Base-by-base conservation (phyloP, 1,140 invertebrate genomes). In the Samia ricini region DNA sequence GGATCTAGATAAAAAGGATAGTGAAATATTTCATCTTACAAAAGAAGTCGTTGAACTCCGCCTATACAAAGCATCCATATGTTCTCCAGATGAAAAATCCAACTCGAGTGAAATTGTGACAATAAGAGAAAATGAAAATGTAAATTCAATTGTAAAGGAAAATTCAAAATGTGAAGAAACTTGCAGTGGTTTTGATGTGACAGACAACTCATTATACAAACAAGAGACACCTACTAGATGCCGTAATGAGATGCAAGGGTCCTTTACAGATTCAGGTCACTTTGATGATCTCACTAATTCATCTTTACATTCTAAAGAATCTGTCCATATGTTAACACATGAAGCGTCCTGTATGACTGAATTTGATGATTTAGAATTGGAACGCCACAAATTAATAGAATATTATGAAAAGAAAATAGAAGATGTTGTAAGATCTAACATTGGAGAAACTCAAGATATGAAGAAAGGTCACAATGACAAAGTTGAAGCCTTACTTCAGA, bases 231-330 rank as follows among this genome's bases (percentile, higher is more conserved):
- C 81, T 63, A 87, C 79, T 20, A 84, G 84, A 23, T 81, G 84
- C 66, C 76, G 81, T 22, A 83, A 85, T 71, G 93, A 93, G 78
- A 93, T 94, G 92, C 93, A 93, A 74, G 92, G 91, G 42, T 97
- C 95, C 2, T 93, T 95, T 71, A 94, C 95, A 18, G 96, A 97
- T 87, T 97, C 96, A 3, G 96, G 96, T 7, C 95, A 96, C 88
- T 96, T 95, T 88, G 96, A 97, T 83, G 95, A 97, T 86, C 90
- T 94, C 50, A 93, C 93, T 42, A 93, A 93, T 72, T 94, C 94
- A 49, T 95, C 95, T 50, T 85, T 95, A 67, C 92, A 95, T 82
- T 95, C 94, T 26, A 95, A 95, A 85, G 94, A 95, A 70, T 94
- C 94, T n/a, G 84, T 92, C 29, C 85, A 77, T 64, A 86, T 89